phyloP scores from a whole-genome alignment of 35 echinoderm and acorn worm genomes.

The Lytechinus variegatus region DNA sequence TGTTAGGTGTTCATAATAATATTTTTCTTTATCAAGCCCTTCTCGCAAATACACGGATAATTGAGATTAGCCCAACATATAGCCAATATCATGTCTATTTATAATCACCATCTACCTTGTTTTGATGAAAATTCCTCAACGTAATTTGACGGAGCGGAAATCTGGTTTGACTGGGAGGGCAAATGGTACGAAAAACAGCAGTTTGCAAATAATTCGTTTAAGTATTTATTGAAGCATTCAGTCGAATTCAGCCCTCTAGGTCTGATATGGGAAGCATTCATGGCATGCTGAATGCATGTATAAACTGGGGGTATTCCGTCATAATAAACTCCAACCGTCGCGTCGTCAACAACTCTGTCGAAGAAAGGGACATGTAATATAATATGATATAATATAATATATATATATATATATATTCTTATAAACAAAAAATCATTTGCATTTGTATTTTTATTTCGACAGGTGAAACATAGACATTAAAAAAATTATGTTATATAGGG shows the following conservation, averaged over 20 bases:
- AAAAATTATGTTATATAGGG: no score
- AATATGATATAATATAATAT: no score
- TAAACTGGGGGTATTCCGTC: no score
- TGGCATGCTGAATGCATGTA: neutral
- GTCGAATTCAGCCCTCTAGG: neutral
- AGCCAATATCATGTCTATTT: neutral
- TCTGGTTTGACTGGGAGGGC: neutral
- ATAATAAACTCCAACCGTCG: no score
- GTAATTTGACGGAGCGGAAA: neutral
- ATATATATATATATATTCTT: no score
- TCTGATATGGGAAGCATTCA: neutral
- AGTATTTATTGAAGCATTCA: neutral
- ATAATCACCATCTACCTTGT: neutral
- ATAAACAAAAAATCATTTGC: no score
- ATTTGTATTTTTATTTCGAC: no score
- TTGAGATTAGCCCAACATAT: neutral
- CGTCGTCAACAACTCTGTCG: no score
- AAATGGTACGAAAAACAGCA: neutral
- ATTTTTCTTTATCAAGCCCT: neutral
- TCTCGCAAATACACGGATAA: neutral
- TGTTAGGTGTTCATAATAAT: neutral
- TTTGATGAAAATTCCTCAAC: neutral
- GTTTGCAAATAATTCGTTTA: neutral
- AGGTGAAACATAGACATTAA: no score
- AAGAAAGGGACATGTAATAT: no score